A percentile compares a stretch with the other conserved stretches of the same genome.
Conservation (phyloP, 2,797 vertebrate genomes). For the Agapornis canus region DNA sequence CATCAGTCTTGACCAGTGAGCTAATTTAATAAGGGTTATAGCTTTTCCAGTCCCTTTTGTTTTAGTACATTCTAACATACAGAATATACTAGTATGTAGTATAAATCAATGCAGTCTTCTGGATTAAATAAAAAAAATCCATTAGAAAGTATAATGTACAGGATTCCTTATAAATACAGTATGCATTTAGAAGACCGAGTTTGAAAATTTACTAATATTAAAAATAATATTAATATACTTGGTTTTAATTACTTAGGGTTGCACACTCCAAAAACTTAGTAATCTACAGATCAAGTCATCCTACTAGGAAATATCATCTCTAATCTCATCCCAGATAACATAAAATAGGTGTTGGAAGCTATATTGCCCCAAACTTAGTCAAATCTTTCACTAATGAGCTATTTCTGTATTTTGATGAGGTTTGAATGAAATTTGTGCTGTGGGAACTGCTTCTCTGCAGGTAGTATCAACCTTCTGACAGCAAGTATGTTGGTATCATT, state of each 20-base stretch:
- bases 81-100: neutral
- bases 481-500: neutral
- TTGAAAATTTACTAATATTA: neutral
- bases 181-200: neutral
- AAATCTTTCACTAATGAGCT: neutral
- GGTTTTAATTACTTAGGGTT: neutral
- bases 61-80: neutral
- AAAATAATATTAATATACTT: neutral
- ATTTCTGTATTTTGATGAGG: conserved; percentile 8
- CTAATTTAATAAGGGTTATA: neutral
- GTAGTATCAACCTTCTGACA: neutral
- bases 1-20: neutral
- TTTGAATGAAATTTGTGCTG: conserved; percentile 4
- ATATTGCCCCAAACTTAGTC: neutral
- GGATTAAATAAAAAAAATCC: neutral
- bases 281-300: neutral
- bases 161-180: neutral
- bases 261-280: neutral
- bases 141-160: neutral
- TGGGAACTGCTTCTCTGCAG: neutral
- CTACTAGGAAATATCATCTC: neutral
- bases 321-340: neutral
- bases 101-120: neutral
- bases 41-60: neutral
- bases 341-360: neutral